Conservation (phyloP, 1,140 invertebrate genomes). For the Hycleus phaleratus region DNA sequence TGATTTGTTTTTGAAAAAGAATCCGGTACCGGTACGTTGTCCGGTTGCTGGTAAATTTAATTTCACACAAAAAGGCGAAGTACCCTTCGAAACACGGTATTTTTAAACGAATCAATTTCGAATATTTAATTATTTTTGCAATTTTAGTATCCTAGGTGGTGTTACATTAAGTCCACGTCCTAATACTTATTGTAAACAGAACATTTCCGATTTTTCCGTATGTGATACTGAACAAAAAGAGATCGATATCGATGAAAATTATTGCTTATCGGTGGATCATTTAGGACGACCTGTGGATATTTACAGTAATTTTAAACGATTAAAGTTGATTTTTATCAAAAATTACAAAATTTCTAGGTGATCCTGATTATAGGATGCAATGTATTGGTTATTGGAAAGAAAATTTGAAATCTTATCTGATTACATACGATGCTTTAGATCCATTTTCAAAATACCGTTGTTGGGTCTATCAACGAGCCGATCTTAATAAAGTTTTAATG, state of each 20-base stretch:
- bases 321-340: background rate
- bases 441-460: slow-evolving; percentile 93
- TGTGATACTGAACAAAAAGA: slow-evolving; percentile 91
- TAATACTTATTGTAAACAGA: slow-evolving; percentile 86
- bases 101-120: background rate
- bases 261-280: slow-evolving; percentile 93
- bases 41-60: slow-evolving; percentile 94
- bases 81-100: slow-evolving; percentile 72
- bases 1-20: slow-evolving; percentile 78
- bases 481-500: slow-evolving; percentile 84
- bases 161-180: slow-evolving; percentile 88
- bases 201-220: slow-evolving; percentile 90
- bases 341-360: slow-evolving; percentile 49
- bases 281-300: slow-evolving; percentile 87
- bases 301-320: slow-evolving; percentile 57
- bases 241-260: slow-evolving; percentile 87
- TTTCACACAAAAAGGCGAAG: slow-evolving; percentile 83
- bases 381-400: slow-evolving; percentile 98
- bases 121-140: slow-evolving; percentile 4
- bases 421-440: slow-evolving; percentile 94
- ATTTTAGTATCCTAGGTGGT: slow-evolving; percentile 75
- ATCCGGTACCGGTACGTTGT: slow-evolving; percentile 87
- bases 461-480: slow-evolving; percentile 95
- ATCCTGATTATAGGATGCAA: slow-evolving; percentile 93
- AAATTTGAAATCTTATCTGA: slow-evolving; percentile 93